Base-by-base conservation (phyloP, 2,888 invertebrate genomes). In the Entomobrya multifasciata region DNA sequence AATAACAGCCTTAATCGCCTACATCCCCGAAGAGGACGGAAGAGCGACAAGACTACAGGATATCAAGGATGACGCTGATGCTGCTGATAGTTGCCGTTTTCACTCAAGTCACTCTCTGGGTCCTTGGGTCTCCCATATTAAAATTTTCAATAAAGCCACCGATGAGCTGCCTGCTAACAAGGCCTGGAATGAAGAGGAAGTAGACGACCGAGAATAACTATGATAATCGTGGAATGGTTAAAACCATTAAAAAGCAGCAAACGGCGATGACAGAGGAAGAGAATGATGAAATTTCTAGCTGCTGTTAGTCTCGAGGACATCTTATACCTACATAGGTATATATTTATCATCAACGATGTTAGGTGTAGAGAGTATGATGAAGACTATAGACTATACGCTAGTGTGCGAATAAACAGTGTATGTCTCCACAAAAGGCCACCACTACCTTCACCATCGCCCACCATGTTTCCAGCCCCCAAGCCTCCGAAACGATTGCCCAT, bases 91-190 rank as follows among this genome's bases (percentile, higher is more conserved):
- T 27, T 11, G 8, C 27, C 30, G 65, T 65, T 65, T 65, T 65
- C 65, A 65, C 41, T 65, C 27, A 60, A n/a, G n/a, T n/a, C n/a
- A n/a, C n/a, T n/a, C n/a, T n/a, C n/a, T n/a, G n/a, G n/a, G n/a
- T 13, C n/a, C 5, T n/a, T 49, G 13, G 25, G 41, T n/a, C n/a
- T 44, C 36, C 36, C 41, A 41, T 20, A 65, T 41, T 67, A 41
- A 67, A 67, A 67, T 67, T 65, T 67, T 67, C 67, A 67, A 44
- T 67, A 41, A 41, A 41, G 65, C 17, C 20, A 41, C 65, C 65
- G 13, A 65, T 41, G 17, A 65, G 36, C 30, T 36, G 36, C 17
- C 1, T 30, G 62, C 30, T 67, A 67, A 44, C 44, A 67, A 67
- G 67, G 11, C 0, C 20, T 67, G 67, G 20, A 67, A 67, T 67